Conservation (phyloP, 1,140 invertebrate genomes). For the Scaptomyza pallida region DNA sequence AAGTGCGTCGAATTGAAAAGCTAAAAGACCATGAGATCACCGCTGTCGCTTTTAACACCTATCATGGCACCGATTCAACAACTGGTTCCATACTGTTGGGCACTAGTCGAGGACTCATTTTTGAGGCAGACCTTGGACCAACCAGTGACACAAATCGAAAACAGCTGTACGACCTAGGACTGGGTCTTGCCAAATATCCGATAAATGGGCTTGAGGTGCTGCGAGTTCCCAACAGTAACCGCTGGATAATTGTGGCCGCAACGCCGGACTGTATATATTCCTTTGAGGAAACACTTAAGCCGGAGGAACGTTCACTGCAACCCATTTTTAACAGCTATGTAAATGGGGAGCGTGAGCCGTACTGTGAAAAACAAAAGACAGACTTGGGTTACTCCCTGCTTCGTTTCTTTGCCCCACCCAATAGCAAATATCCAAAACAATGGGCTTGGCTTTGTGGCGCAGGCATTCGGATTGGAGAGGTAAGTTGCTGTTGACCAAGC, state of each 20-base stretch:
- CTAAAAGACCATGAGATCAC: conserved; percentile 94
- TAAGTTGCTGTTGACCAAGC: conserved; percentile 8
- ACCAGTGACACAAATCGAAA: conserved; percentile 94
- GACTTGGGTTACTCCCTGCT: conserved; percentile 91
- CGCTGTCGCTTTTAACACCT: conserved; percentile 94
- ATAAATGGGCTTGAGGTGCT: conserved; percentile 95
- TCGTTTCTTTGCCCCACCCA: conserved; percentile 90
- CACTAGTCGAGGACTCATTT: conserved; percentile 95
- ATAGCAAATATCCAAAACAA: conserved; percentile 88
- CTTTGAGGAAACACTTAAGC: conserved; percentile 90
- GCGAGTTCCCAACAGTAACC: conserved; percentile 88
- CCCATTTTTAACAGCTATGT: conserved; percentile 93
- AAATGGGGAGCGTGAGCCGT: conserved; percentile 83
- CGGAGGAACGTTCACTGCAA: conserved; percentile 88
- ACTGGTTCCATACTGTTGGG: conserved; percentile 94
- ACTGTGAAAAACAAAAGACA: conserved; percentile 89
- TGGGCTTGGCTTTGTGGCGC: conserved; percentile 91
- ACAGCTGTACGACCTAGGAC: conserved; percentile 95
- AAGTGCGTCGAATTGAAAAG: conserved; percentile 87
- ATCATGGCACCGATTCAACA: conserved; percentile 88
- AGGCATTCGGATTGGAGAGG: conserved; percentile 70
- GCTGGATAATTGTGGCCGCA: conserved; percentile 92
- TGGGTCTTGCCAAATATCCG: conserved; percentile 88
- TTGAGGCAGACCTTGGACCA: conserved; percentile 93
- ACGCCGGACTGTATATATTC: conserved; percentile 93